These are phyloP conservation scores for Notechis scutatus DNA, from an alignment of 2,113 vertebrate species.

Conservation along the genomic window DNA sequence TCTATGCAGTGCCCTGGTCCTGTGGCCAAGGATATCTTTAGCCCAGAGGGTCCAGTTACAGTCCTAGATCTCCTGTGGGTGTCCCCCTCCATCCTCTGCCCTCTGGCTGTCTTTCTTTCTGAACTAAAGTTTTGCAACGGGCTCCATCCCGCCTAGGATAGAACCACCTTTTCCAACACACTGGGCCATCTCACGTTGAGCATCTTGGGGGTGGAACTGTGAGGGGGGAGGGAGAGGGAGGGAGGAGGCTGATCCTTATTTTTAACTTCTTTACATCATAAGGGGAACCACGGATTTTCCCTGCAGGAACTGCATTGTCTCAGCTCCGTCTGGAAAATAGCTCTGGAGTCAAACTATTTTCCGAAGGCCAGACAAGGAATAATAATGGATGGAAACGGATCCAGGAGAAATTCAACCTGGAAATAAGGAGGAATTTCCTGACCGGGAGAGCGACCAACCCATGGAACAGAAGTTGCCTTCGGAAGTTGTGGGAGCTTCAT, in stretches of 20 bases:
- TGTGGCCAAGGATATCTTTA: neutral
- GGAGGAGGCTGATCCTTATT: neutral
- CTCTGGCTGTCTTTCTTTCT: neutral
- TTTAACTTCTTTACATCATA: neutral
- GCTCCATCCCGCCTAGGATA: no score
- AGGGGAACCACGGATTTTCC: no score
- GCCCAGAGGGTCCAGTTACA: neutral
- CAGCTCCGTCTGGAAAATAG: neutral
- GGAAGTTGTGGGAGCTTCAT: no score
- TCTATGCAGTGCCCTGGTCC: neutral
- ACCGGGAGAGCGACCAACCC: no score
- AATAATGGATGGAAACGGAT: no score
- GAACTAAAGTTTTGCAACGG: neutral
- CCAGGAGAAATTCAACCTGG: no score
- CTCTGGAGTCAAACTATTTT: neutral
- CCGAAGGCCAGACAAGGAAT: no score
- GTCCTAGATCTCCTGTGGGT: neutral
- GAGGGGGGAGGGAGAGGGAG: accelerated
- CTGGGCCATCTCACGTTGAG: neutral
- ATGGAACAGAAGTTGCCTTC: no score
- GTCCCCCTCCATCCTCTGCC: neutral
- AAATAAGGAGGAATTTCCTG: no score
- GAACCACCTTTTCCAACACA: neutral
- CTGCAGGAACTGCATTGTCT: neutral
- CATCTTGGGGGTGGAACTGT: neutral